These are phyloP conservation scores for Aricia artaxerxes DNA, from an alignment of 2,888 invertebrate species.

Conservation along the genomic window DNA sequence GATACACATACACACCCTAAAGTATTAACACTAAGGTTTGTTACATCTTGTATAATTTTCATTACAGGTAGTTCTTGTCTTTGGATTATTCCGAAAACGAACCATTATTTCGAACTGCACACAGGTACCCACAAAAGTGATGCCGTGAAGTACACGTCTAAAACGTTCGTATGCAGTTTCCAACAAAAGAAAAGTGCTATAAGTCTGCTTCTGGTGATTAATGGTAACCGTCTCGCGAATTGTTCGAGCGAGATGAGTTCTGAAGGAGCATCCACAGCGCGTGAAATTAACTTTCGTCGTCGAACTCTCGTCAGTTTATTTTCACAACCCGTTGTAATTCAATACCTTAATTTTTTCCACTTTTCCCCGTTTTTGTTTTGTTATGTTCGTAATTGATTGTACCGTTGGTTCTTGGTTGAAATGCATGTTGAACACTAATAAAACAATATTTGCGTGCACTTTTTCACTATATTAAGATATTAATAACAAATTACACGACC, in stretches of 20 bases:
- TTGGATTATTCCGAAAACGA: too few relatives aligned
- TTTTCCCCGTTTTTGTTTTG: background rate
- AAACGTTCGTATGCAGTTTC: slow-evolving; percentile 37
- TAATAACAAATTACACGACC: too few relatives aligned
- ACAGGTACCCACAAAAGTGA: background rate
- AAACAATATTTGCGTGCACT: too few relatives aligned
- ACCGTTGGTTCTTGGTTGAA: too few relatives aligned
- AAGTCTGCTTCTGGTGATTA: slow-evolving; percentile 66
- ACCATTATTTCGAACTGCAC: background rate
- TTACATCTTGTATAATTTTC: too few relatives aligned
- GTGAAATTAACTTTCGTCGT: slow-evolving; percentile 77
- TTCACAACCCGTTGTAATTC: slow-evolving; percentile 44
- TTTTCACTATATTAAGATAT: too few relatives aligned
- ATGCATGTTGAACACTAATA: too few relatives aligned
- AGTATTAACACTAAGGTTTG: too few relatives aligned
- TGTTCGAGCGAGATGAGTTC: slow-evolving; percentile 74
- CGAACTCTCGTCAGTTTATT: slow-evolving; percentile 67
- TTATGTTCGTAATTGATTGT: too few relatives aligned
- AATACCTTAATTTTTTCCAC: slow-evolving; percentile 29
- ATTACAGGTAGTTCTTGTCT: too few relatives aligned
- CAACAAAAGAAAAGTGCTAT: slow-evolving; percentile 52
- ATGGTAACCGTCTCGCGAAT: slow-evolving; percentile 66
- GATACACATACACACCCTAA: too few relatives aligned
- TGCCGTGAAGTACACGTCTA: background rate
- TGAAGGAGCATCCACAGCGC: slow-evolving; percentile 72